Percentiles rank a stretch among this genome's conserved stretches.
Evolutionary conservation across 2,888 invertebrate species (phyloP).

Genomic region (Dorcus hopei): DNA sequence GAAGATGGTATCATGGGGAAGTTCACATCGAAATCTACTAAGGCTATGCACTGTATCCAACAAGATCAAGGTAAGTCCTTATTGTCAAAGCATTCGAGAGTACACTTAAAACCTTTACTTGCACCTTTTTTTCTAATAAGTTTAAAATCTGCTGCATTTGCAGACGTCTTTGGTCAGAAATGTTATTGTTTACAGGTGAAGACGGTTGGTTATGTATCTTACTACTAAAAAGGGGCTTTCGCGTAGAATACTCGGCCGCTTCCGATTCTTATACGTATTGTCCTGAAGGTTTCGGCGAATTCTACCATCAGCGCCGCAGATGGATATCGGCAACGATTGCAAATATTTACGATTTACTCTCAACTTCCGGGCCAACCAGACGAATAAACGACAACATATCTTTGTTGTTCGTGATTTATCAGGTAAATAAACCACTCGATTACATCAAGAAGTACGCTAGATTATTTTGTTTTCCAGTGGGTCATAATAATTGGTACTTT

Average conservation of each 20-base stretch:
- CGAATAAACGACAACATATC: constrained; percentile 88
- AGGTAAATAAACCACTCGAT: constrained; percentile 44
- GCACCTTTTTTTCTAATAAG: too few relatives aligned
- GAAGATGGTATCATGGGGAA: constrained; percentile 86
- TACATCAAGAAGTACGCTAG: background rate
- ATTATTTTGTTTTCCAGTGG: constrained; percentile 57
- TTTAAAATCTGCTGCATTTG: background rate
- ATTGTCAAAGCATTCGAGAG: too few relatives aligned
- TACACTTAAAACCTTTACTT: too few relatives aligned
- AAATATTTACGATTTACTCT: constrained; percentile 85
- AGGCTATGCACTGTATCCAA: constrained; percentile 83
- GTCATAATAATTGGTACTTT: constrained; percentile 72
- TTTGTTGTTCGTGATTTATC: constrained; percentile 71
- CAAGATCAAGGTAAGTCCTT: constrained; percentile 78
- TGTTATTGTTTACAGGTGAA: constrained; percentile 62
- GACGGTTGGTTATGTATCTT: constrained; percentile 95
- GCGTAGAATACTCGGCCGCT: constrained; percentile 93
- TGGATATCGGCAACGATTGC: constrained; percentile 97
- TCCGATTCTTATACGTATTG: constrained; percentile 94
- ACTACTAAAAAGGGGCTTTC: constrained; percentile 84
- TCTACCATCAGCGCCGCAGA: constrained; percentile 89
- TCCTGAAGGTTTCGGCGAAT: constrained; percentile 89
- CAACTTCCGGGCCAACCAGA: constrained; percentile 74
- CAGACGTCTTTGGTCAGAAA: too few relatives aligned
- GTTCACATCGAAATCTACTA: constrained; percentile 75